Percentiles rank a stretch among this genome's conserved stretches.
Evolutionary conservation across 2,888 invertebrate species (phyloP).

Genomic region (Lordiphosa fenestrarum): DNA sequence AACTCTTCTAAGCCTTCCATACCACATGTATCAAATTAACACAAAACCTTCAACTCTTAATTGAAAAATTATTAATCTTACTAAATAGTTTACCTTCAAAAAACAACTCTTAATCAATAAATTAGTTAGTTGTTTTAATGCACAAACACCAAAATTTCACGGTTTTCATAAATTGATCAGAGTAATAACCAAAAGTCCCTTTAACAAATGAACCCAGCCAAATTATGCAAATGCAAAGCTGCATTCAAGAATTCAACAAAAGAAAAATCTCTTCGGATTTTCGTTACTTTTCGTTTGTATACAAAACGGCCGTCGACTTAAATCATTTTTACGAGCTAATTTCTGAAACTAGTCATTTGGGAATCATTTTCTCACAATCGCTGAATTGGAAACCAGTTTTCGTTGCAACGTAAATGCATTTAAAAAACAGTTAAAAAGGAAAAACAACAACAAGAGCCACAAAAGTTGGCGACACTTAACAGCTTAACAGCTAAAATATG

Average conservation of each 20-base stretch:
- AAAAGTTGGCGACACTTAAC: conserved; percentile 69
- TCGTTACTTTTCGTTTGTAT: not conserved
- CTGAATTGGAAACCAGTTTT: conserved; percentile 30
- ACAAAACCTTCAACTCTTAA: too few species aligned
- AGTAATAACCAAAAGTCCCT: not conserved
- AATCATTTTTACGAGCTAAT: conserved; percentile 36
- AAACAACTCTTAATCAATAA: too few species aligned
- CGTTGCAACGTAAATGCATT: conserved; percentile 53
- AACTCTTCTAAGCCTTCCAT: too few species aligned
- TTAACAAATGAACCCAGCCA: not conserved
- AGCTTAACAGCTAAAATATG: conserved; percentile 44
- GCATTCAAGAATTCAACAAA: conserved; percentile 9
- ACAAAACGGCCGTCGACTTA: conserved; percentile 14
- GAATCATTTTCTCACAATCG: conserved; percentile 16
- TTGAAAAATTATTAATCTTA: too few species aligned
- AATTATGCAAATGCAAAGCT: conserved; percentile 6
- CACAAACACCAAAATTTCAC: too few species aligned
- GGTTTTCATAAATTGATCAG: too few species aligned
- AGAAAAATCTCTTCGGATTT: conserved; percentile 2
- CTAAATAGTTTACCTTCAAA: too few species aligned
- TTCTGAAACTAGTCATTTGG: conserved; percentile 10
- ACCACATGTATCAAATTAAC: too few species aligned
- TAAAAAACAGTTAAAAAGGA: conserved; percentile 49
- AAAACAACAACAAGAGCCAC: conserved; percentile 29
- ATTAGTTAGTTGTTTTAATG: not conserved